Base-by-base conservation (phyloP, 64 coral and sea anemone species). In the Montipora efflorescens region DNA sequence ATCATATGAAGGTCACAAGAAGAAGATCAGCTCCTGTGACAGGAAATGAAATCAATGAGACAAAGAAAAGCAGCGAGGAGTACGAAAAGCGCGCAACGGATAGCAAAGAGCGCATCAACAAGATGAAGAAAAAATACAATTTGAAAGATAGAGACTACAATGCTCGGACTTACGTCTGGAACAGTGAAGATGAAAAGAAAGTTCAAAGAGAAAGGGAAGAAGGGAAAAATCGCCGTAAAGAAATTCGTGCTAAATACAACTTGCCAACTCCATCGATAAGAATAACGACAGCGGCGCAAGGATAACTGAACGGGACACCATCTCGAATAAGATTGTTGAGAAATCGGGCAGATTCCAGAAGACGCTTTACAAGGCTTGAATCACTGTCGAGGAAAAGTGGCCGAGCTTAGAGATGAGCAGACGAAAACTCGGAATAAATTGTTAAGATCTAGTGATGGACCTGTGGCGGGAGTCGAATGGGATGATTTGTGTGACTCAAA, bases 61-160 rank as follows among this genome's bases (percentile, higher is more conserved):
- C 66, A 7, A 85, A 70, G 64, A 70, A 71, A 22, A 69, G 49
- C 82, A 85, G 62, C 9, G 61, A 70, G 70, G 66, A 85, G n/a
- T 85, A 19, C 9, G 66, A 85, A 46, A 85, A 72, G 47, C 82
- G 82, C 69, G 59, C 61, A 1, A 1, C 21, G 43, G 82, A 20
- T 0, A 85, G 82, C 82, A 85, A 70, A 20, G 28, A 85, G 19
- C 82, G 82, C 7, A 85, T 85, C 16, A 46, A 49, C 2, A 59
- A 85, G 7, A 50, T 49, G 7, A 69, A 71, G 82, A 85, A 85
- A 48, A 85, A 85, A 22, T 85, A 85, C 66, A 85, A 85, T 71
- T 45, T 85, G 1, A 49, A 85, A 71, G 47, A 85, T 2, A 85
- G 82, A 85, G 82, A 85, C 47, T 85, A 85, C 82, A n/a, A 45